These are phyloP conservation scores for Penaeus japonicus DNA, from an alignment of 1,140 invertebrate genomes.

Conservation along the genomic window DNA sequence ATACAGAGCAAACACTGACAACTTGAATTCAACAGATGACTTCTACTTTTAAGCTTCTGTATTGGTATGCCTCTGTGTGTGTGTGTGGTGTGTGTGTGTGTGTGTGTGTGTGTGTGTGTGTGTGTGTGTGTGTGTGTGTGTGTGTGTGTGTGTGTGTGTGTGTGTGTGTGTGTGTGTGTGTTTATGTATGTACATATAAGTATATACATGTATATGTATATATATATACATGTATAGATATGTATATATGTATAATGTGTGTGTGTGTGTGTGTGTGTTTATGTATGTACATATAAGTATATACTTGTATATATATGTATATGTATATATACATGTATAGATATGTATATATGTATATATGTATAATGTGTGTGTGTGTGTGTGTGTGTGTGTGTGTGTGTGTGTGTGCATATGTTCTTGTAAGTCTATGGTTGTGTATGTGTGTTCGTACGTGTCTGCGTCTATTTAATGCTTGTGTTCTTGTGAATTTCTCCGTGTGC, in stretches of 20 bases:
- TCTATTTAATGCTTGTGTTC: too few species aligned
- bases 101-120: background rate
- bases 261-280: background rate
- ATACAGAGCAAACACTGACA: too few species aligned
- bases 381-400: background rate
- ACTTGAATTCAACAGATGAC: too few species aligned
- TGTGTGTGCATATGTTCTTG: background rate
- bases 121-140: background rate
- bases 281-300: background rate
- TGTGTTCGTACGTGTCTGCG: background rate
- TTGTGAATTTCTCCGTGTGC: too few species aligned
- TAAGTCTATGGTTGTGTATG: background rate
- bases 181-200: too few species aligned
- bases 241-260: background rate
- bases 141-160: background rate
- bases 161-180: background rate
- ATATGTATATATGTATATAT: background rate
- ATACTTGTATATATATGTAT: background rate
- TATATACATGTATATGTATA: background rate
- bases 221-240: background rate
- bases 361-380: background rate
- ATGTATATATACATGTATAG: background rate
- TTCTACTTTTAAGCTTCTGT: background rate
- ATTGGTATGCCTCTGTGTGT: background rate
- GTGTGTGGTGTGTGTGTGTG: background rate